Percentiles rank a stretch among this genome's conserved stretches.
Conservation (phyloP, 2,113 vertebrate species). For the Tragulus kanchil region DNA sequence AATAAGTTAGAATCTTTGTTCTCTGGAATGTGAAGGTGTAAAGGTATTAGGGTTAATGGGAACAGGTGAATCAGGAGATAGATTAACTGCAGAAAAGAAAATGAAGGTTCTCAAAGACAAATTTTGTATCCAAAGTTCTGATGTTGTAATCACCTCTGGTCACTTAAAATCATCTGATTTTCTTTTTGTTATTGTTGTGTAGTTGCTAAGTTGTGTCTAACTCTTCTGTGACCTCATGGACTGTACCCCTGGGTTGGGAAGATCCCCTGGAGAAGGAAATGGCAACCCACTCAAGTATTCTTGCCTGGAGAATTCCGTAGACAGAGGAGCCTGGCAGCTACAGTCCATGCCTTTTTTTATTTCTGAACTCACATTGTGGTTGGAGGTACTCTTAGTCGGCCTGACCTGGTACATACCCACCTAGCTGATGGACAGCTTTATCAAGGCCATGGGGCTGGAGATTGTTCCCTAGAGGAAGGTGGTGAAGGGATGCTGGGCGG, state of each 20-base stretch:
- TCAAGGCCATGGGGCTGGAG: background rate
- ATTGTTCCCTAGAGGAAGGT: background rate
- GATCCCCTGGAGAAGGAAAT: too few species aligned
- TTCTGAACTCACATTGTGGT: background rate
- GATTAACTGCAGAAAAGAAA: conserved; percentile 10
- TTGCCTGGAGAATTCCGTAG: too few species aligned
- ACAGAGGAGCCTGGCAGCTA: too few species aligned
- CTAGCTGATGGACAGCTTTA: background rate
- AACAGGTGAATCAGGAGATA: conserved; percentile 4
- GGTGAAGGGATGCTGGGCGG: background rate
- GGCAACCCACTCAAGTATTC: too few species aligned
- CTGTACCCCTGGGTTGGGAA: too few species aligned
- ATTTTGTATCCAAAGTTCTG: background rate
- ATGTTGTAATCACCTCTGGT: background rate
- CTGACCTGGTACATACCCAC: background rate
- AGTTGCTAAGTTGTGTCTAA: background rate
- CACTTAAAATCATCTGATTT: conserved; percentile 27
- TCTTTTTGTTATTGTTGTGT: background rate
- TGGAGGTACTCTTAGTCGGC: background rate
- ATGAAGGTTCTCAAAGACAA: conserved; percentile 21
- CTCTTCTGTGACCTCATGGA: background rate
- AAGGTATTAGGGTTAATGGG: background rate
- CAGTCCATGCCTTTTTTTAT: too few species aligned
- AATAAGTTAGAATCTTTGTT: conserved; percentile 38
- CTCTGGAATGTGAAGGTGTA: background rate